Evolutionary conservation across 1,140 invertebrate genomes (phyloP), one percentile per base, ranked within the genome.

Genomic region (Steinernema khuongi): DNA sequence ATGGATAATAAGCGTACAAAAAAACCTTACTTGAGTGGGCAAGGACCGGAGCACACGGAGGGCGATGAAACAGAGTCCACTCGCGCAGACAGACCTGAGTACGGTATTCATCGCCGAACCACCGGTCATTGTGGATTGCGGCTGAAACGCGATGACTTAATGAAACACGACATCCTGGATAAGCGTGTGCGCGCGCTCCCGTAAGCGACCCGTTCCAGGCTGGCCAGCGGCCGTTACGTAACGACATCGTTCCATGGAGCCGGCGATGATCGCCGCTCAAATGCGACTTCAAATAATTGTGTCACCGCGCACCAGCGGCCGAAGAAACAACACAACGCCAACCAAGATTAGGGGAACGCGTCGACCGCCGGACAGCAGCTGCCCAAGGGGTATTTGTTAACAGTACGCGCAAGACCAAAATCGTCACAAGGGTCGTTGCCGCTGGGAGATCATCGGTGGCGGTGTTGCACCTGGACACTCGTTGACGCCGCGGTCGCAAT

Each of bases 371-470:
- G 36, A n/a, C 7, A 41, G n/a, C 36, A n/a, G 50, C 50, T 17
- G 50, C 50, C 50, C 22, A 60, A 60, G 50, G 50, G 50, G 50
- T 22, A 60, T 41, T 41, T 41, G 36, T 41, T 41, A 41, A 41
- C 36, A 41, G 36, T 41, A 41, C n/a, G 7, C 36, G n/a, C 36
- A 7, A 41, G 36, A 7, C 36, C 7, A n/a, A 7, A 7, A 41
- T 41, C 36, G 36, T 41, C 36, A n/a, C 36, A 41, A n/a, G 7
- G n/a, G 36, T n/a, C 36, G 36, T n/a, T n/a, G 36, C 36, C 7
- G n/a, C 36, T n/a, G n/a, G 36, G 7, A 41, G n/a, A 11, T 41
- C 7, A 41, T n/a, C n/a, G n/a, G n/a, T n/a, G 36, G n/a, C 36
- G n/a, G n/a, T 41, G 36, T 41, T 41, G 36, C 36, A 41, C 36